These are phyloP conservation scores for Chloropsis cyanopogon DNA, from an alignment of 2,113 vertebrate species.

Conservation along the genomic window DNA sequence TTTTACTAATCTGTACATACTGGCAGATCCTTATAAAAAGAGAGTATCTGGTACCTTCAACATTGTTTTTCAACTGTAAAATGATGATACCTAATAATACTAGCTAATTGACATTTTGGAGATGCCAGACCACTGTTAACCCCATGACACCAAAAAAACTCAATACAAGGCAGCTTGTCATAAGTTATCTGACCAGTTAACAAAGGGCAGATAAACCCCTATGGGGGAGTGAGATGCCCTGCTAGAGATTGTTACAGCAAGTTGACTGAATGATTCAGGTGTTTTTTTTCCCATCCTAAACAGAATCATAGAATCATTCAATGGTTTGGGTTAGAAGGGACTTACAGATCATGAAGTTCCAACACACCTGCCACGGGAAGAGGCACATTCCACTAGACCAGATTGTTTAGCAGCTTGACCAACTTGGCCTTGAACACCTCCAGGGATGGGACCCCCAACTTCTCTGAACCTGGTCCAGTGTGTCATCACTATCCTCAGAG, in stretches of 20 bases:
- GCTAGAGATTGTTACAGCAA: background rate
- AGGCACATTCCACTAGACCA: background rate
- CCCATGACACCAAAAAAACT: no score
- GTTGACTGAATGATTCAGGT: background rate
- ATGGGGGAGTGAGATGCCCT: background rate
- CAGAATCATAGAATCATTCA: background rate
- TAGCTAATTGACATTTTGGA: background rate
- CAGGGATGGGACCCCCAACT: background rate
- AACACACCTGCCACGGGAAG: background rate
- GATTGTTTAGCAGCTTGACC: background rate
- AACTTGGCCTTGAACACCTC: background rate
- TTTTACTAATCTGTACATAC: background rate
- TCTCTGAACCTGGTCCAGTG: background rate
- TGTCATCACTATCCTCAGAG: background rate
- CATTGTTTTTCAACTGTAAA: background rate
- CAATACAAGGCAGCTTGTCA: no score
- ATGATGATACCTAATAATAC: background rate
- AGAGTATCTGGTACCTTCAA: background rate
- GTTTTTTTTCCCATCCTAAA: background rate
- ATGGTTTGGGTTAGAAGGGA: background rate
- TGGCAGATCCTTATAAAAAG: background rate
- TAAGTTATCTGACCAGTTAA: background rate
- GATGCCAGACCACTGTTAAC: background rate
- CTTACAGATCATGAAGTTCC: background rate
- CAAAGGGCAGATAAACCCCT: background rate